A percentile compares a stretch with the other conserved stretches of the same genome.
These are phyloP conservation scores for Cynopterus sphinx DNA, from an alignment of 2,797 vertebrate genomes.

Conservation along the genomic window DNA sequence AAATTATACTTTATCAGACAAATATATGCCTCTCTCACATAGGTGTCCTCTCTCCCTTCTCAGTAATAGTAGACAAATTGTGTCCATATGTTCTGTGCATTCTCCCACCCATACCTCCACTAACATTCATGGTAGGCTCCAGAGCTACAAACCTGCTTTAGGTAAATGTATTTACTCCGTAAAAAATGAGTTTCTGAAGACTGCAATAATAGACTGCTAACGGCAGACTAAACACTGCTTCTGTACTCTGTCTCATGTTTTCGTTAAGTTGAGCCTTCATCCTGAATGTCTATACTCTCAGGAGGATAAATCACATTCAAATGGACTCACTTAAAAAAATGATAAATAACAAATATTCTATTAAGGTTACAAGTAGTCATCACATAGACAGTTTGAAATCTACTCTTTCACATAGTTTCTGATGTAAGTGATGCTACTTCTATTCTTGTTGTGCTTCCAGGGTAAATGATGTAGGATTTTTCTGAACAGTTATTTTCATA, in stretches of 20 bases:
- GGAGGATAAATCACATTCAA: neutral
- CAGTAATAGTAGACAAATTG: neutral
- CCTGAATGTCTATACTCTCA: neutral
- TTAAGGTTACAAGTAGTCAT: neutral
- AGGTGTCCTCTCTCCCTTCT: neutral
- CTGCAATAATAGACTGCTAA: neutral
- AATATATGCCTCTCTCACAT: neutral
- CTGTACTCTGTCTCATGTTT: neutral
- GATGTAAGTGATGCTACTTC: neutral
- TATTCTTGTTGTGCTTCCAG: neutral
- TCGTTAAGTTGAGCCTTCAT: neutral
- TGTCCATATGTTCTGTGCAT: neutral
- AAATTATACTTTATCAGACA: conserved; percentile 20
- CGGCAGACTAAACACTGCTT: neutral
- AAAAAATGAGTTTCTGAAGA: conserved; percentile 28
- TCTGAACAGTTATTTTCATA: neutral
- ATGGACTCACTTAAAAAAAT: neutral
- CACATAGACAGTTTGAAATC: neutral
- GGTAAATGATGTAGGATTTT: neutral
- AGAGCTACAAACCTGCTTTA: conserved; percentile 26
- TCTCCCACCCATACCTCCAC: neutral
- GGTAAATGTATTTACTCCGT: conserved; percentile 38
- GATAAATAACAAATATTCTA: neutral
- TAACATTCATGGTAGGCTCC: neutral
- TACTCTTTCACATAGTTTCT: neutral